Evolutionary conservation across 2,888 invertebrate genomes (phyloP).

Genomic region (Microdon myrmicae): DNA sequence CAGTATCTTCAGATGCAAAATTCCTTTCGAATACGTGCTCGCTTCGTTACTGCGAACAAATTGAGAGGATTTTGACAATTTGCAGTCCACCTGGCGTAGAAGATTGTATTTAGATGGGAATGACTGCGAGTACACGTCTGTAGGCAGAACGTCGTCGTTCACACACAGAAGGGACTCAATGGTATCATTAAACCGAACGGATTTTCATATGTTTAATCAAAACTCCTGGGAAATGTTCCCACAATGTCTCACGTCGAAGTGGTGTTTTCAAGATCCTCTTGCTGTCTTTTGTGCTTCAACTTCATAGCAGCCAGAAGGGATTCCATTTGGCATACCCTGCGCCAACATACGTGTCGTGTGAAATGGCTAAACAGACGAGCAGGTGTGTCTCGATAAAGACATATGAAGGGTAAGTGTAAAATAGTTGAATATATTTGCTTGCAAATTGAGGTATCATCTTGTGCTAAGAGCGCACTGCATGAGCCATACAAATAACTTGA

Average conservation of each 20-base stretch:
- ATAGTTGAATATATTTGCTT: slow-evolving; percentile 43
- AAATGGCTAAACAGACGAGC: slow-evolving; percentile 31
- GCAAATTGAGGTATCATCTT: slow-evolving; percentile 37
- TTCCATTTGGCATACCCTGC: too few species aligned
- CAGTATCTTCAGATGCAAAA: slow-evolving; percentile 43
- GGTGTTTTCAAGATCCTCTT: slow-evolving; percentile 9
- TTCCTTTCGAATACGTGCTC: slow-evolving; percentile 49
- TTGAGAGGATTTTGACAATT: slow-evolving; percentile 38
- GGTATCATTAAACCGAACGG: slow-evolving; percentile 33
- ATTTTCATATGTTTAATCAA: slow-evolving; percentile 45
- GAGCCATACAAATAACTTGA: too few species aligned
- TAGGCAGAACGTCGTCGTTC: slow-evolving; percentile 17
- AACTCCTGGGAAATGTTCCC: slow-evolving; percentile 36
- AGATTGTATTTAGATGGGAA: background rate
- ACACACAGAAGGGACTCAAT: slow-evolving; percentile 37
- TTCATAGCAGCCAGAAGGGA: too few species aligned
- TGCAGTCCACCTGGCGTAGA: background rate
- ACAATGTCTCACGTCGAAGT: slow-evolving; percentile 25
- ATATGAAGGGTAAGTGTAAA: slow-evolving; percentile 32
- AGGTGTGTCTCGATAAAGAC: slow-evolving; percentile 22
- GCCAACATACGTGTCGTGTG: too few species aligned
- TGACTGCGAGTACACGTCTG: too few species aligned
- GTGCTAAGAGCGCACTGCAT: background rate
- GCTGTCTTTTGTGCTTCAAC: too few species aligned
- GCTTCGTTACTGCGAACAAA: slow-evolving; percentile 49